phyloP scores from a whole-genome alignment of 2,888 invertebrate genomes.

The Philereme transversata region DNA sequence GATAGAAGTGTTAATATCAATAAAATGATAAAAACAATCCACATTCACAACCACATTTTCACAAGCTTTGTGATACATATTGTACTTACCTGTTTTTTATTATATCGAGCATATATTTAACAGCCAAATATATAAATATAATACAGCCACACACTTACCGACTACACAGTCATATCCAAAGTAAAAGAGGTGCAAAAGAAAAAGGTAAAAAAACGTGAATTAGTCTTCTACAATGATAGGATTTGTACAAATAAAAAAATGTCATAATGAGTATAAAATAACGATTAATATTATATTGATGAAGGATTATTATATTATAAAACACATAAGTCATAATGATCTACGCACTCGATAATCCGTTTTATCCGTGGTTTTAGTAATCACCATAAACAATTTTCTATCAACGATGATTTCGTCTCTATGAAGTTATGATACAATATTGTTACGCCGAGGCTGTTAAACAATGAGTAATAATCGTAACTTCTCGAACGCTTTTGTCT shows the following conservation, averaged over 20 bases:
- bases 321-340: slow-evolving; percentile 3
- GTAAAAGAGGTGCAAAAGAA: slow-evolving; percentile 58
- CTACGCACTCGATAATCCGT: slow-evolving; percentile 18
- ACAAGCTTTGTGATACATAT: slow-evolving; percentile 19
- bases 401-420: no score
- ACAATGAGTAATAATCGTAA: no score
- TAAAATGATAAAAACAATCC: slow-evolving; percentile 18
- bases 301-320: slow-evolving; percentile 6
- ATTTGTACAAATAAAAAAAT: slow-evolving; percentile 23
- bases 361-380: no score
- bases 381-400: neutral
- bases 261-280: slow-evolving; percentile 16
- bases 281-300: slow-evolving; percentile 1
- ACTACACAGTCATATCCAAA: slow-evolving; percentile 64
- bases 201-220: slow-evolving; percentile 53
- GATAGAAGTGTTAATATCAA: slow-evolving; percentile 14
- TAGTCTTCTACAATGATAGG: slow-evolving; percentile 34
- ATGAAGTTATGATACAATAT: no score
- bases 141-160: slow-evolving; percentile 68
- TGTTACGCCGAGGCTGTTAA: no score
- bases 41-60: slow-evolving; percentile 27
- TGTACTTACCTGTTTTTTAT: slow-evolving; percentile 14
- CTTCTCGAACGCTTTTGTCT: no score
- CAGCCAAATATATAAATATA: slow-evolving; percentile 32
- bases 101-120: slow-evolving; percentile 18